These are phyloP conservation scores for Drosophila auraria DNA, from an alignment of 1,140 invertebrate species.

Conservation along the genomic window DNA sequence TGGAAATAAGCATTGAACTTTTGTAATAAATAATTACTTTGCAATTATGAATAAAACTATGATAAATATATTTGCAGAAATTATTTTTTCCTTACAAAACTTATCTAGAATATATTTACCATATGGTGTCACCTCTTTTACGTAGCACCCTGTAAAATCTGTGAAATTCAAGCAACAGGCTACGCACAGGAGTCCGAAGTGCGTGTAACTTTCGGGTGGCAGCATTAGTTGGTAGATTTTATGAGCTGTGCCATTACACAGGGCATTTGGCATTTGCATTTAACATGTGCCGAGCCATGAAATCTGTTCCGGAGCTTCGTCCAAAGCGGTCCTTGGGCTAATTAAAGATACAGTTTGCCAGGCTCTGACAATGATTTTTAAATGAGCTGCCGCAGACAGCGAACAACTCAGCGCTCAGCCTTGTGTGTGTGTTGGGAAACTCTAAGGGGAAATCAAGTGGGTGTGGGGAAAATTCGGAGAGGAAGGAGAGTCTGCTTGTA, in stretches of 20 bases:
- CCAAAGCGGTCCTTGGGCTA: slow-evolving; percentile 55
- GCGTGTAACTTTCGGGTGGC: slow-evolving; percentile 30
- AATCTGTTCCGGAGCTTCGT: slow-evolving; percentile 48
- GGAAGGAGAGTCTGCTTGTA: not conserved
- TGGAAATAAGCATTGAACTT: not conserved
- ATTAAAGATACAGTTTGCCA: slow-evolving; percentile 62
- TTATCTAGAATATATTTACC: not conserved
- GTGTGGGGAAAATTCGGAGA: slow-evolving; percentile 5
- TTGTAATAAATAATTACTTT: not conserved
- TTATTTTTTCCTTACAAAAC: not conserved
- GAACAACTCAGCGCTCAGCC: slow-evolving; percentile 4
- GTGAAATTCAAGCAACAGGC: slow-evolving; percentile 12
- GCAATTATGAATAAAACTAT: not conserved
- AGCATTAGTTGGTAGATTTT: slow-evolving; percentile 75
- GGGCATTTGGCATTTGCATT: slow-evolving; percentile 60
- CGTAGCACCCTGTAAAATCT: slow-evolving; percentile 5
- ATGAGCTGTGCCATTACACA: slow-evolving; percentile 56
- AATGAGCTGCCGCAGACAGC: slow-evolving; percentile 51
- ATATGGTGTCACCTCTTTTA: too few relatives aligned
- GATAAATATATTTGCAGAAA: not conserved
- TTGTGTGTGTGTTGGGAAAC: not conserved
- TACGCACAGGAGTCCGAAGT: slow-evolving; percentile 13
- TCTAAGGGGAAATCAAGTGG: slow-evolving; percentile 17
- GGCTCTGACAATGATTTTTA: slow-evolving; percentile 56
- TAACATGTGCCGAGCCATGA: slow-evolving; percentile 69